These are phyloP conservation scores for Cenopis cana DNA, from an alignment of 2,888 invertebrate species.

Conservation along the genomic window DNA sequence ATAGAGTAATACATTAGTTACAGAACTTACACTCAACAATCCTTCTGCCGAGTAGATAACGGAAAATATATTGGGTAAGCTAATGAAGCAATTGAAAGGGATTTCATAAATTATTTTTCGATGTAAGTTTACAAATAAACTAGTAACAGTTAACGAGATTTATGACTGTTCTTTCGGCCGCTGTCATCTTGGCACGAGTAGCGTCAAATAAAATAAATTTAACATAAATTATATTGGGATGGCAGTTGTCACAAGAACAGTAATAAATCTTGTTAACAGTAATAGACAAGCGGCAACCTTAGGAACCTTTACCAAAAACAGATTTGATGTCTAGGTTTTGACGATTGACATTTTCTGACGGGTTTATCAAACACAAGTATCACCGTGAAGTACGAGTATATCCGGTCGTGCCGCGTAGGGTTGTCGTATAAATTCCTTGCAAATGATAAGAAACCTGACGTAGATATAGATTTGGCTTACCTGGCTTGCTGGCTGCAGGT, in stretches of 20 bases:
- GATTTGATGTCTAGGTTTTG: too few species aligned
- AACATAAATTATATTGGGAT: too few species aligned
- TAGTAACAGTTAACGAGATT: too few species aligned
- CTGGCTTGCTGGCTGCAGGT: slow-evolving; percentile 53
- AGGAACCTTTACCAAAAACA: too few species aligned
- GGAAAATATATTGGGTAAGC: not conserved
- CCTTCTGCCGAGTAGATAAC: not conserved
- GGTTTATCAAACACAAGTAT: not conserved
- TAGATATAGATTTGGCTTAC: slow-evolving; percentile 63
- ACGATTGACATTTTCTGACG: too few species aligned
- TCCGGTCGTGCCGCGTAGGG: slow-evolving; percentile 37
- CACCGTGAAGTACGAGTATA: not conserved
- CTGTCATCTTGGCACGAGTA: too few species aligned
- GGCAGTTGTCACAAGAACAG: too few species aligned
- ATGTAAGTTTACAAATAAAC: not conserved
- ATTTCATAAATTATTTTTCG: not conserved
- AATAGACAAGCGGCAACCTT: too few species aligned
- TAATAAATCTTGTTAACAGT: too few species aligned
- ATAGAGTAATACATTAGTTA: not conserved
- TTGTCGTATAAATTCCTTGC: slow-evolving; percentile 55
- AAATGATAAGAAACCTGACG: slow-evolving; percentile 63
- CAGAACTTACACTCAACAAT: not conserved
- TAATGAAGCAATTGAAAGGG: not conserved
- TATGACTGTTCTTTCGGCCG: too few species aligned
- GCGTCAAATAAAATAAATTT: too few species aligned